Conservation (phyloP, 30 jellyfish, hydroid and myxozoan genomes). For the Calvadosia cruxmelitensis region DNA sequence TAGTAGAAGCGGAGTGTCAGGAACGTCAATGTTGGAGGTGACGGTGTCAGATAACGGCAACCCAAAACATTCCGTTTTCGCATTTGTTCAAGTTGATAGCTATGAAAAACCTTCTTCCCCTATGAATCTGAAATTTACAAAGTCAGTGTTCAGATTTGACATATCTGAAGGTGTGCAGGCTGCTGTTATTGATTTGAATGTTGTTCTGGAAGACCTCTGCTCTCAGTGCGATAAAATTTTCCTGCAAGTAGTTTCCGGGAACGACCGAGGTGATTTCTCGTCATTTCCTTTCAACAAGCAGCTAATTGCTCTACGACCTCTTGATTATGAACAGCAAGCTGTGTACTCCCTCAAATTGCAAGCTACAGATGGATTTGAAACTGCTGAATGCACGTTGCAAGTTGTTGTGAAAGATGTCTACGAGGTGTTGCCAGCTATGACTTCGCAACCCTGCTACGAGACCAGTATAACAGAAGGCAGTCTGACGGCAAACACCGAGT, state of each 20-base stretch:
- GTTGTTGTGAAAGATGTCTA: neutral
- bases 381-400: neutral
- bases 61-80: neutral
- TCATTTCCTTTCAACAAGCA: neutral
- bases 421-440: constrained; percentile 2
- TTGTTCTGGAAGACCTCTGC: neutral
- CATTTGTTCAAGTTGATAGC: neutral
- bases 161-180: neutral
- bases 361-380: neutral
- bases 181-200: neutral
- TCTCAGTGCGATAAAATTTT: neutral
- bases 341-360: neutral
- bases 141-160: neutral
- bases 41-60: neutral
- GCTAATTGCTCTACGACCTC: neutral
- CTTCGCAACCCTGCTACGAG: constrained; percentile 85
- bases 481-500: neutral
- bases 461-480: constrained; percentile 53
- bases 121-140: neutral
- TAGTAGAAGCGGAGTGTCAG: neutral
- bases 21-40: neutral
- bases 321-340: neutral
- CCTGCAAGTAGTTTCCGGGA: neutral
- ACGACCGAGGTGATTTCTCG: neutral
- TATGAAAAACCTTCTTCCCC: neutral